Percentiles rank a stretch among this genome's conserved stretches.
phyloP scores from a whole-genome alignment of 2,113 vertebrate species.

The Saimiri boliviensis region DNA sequence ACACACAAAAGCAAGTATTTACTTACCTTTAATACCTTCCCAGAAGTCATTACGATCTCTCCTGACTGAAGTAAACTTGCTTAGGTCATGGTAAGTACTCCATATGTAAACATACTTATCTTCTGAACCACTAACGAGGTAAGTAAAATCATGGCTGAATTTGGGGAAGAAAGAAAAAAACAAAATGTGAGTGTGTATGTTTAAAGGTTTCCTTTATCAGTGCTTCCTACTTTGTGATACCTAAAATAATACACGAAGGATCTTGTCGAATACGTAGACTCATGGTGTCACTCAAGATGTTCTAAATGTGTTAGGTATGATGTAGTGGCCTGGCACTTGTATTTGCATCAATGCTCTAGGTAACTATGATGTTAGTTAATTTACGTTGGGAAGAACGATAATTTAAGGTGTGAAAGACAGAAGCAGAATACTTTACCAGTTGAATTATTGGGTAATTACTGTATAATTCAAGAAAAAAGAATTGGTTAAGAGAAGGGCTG shows the following conservation, averaged over 20 bases:
- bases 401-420: conserved; percentile 24
- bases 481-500: background rate
- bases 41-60: conserved; percentile 99
- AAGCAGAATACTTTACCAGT: background rate
- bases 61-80: conserved; percentile 97
- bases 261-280: background rate
- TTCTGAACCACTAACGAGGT: conserved; percentile 98
- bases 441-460: background rate
- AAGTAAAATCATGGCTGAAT: conserved; percentile 96
- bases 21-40: conserved; percentile 99
- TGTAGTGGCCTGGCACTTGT: background rate
- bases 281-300: background rate
- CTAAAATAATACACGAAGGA: conserved; percentile 1
- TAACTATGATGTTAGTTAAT: background rate
- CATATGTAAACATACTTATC: conserved; percentile 99
- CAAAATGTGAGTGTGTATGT: background rate
- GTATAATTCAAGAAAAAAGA: conserved; percentile 41
- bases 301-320: background rate
- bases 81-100: conserved; percentile 99
- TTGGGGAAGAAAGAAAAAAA: conserved; percentile 40
- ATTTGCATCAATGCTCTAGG: background rate
- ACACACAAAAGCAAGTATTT: conserved; percentile 25
- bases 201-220: conserved; percentile 22
- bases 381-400: background rate
- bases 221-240: conserved; percentile 44